These are phyloP conservation scores for Deroplatys truncata DNA, from an alignment of 2,888 invertebrate species.

Conservation along the genomic window DNA sequence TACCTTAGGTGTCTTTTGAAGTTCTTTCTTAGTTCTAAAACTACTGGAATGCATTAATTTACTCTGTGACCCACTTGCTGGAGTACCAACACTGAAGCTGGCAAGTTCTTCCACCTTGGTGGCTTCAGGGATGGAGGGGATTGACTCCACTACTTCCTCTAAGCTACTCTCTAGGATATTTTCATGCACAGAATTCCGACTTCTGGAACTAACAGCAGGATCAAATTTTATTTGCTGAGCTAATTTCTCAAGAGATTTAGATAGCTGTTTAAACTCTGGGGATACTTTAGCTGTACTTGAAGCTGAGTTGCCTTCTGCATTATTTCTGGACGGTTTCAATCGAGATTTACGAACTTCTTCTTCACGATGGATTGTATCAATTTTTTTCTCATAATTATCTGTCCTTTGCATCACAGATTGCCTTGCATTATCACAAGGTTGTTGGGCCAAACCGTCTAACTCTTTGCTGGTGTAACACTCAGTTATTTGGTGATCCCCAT, in stretches of 20 bases:
- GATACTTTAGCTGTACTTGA: not conserved
- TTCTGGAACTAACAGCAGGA: not conserved
- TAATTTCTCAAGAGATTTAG: constrained; percentile 20
- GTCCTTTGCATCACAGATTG: not conserved
- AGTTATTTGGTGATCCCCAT: not conserved
- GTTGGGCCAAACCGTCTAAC: not conserved
- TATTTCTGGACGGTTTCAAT: not conserved
- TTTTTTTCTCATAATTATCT: not conserved
- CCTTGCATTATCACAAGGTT: not conserved
- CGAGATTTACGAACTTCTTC: not conserved
- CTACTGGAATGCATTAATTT: constrained; percentile 24
- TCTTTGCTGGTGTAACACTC: not conserved
- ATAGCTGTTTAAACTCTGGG: not conserved
- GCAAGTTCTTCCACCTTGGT: not conserved
- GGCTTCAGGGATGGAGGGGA: not conserved
- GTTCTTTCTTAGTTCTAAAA: constrained; percentile 27
- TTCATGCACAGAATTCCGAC: not conserved
- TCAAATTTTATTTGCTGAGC: constrained; percentile 19
- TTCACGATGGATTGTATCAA: not conserved
- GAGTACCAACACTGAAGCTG: not conserved
- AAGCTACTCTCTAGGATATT: not conserved
- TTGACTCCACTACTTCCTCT: not conserved
- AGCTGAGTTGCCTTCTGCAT: not conserved
- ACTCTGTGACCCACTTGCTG: constrained; percentile 17
- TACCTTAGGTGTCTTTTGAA: not conserved